Evolutionary conservation across 1,140 invertebrate species (phyloP).

Genomic region (Pachypsylla venusta): DNA sequence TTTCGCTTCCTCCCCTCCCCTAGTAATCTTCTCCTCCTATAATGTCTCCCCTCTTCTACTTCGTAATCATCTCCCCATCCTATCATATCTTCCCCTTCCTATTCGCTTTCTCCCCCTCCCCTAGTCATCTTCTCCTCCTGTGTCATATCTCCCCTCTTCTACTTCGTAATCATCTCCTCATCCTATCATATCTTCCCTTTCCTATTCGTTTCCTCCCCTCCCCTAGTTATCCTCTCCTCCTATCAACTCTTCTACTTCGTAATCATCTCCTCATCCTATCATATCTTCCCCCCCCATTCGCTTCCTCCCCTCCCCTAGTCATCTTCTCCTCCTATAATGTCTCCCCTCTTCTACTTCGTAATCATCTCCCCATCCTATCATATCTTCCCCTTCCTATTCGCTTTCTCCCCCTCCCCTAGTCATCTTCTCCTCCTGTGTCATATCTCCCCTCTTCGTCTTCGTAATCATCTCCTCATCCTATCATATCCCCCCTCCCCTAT

Average conservation of each 20-base stretch:
- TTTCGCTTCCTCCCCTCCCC: too few species aligned
- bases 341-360: background rate
- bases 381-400: background rate
- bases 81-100: background rate
- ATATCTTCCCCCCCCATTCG: background rate
- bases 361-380: background rate
- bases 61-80: background rate
- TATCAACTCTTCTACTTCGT: background rate
- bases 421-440: background rate
- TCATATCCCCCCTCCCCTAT: background rate
- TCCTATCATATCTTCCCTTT: too few species aligned
- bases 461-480: background rate
- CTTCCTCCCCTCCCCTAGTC: too few species aligned
- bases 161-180: background rate
- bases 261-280: background rate
- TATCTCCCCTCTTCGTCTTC: too few species aligned
- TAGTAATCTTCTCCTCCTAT: too few species aligned
- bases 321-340: background rate
- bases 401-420: background rate
- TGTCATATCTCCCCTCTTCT: background rate
- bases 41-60: background rate
- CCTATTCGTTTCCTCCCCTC: too few species aligned
- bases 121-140: background rate
- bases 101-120: background rate
- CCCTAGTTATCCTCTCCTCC: background rate